Evolutionary conservation across 2,888 invertebrate genomes (phyloP), one percentile per base, ranked within the genome.

Genomic region (Phalangium opilio): DNA sequence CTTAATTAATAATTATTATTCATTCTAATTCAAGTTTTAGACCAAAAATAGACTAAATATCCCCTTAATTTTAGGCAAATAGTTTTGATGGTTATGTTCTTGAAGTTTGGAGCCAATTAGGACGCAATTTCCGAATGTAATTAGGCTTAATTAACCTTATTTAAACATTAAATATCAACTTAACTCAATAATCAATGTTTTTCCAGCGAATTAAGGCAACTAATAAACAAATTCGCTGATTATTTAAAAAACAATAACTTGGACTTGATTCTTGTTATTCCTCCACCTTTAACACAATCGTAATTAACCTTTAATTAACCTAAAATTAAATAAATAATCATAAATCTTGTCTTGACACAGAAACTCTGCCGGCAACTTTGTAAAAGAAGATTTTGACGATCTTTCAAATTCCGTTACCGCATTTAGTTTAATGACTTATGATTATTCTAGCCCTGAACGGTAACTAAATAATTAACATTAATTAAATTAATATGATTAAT

Each of bases 351-450:
- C 27, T 7, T n/a, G n/a, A n/a, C 34, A 34, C 41, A 36, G 38
- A 36, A 36, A 36, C 17, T 15, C 14, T 15, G 10, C 60, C 5
- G 78, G 81, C 60, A 73, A 81, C 57, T 85, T 90, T 66, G 73
- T 73, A 27, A 70, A 75, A 47, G 72, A 79, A 55, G 79, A 89
- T 56, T 85, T 87, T 64, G 77, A 83, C 59, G 73, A 75, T 41
- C 72, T 93, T 43, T 78, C 79, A 52, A 76, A 80, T 4, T 72
- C 79, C 64, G 76, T 93, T 0, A 79, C 81, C 59, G 83, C 78
- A 19, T 87, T 93, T 62, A 90, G 90, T 32, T 72, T 95, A n/a
- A 93, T 93, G 91, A 91, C 91, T 0, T 95, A 95, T 62, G 93
- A 95, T 65, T 93, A 77, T 66, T 90, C 90, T 2, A 82, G 70